Conservation (phyloP, 2,888 invertebrate species). For the Spicauda simplicius region DNA sequence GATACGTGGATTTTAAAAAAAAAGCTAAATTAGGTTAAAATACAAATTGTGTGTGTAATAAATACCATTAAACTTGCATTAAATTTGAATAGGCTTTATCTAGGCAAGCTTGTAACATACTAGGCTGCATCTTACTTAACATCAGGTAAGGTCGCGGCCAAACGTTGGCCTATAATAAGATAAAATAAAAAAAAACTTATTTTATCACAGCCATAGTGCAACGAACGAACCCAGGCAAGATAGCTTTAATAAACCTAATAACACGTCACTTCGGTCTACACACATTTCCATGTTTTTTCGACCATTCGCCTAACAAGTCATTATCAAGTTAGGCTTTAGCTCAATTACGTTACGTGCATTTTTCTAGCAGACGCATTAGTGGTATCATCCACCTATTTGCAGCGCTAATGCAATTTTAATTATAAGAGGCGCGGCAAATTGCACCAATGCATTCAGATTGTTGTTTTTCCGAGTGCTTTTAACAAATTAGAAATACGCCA, state of each 20-base stretch:
- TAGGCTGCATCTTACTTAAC: too few relatives aligned
- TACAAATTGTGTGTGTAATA: too few relatives aligned
- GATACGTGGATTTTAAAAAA: too few relatives aligned
- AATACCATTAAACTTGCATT: too few relatives aligned
- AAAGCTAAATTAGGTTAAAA: too few relatives aligned
- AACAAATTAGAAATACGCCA: conserved; percentile 75
- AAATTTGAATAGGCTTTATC: too few relatives aligned
- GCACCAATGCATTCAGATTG: conserved; percentile 76
- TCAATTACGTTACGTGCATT: conserved; percentile 50
- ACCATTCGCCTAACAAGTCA: conserved; percentile 25
- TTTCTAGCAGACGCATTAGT: conserved; percentile 75
- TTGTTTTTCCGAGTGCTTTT: conserved; percentile 79
- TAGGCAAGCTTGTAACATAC: too few relatives aligned
- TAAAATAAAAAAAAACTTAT: too few relatives aligned
- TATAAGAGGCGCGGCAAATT: conserved; percentile 80
- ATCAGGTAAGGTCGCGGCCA: too few relatives aligned
- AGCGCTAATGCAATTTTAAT: conserved; percentile 83
- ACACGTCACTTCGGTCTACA: neutral
- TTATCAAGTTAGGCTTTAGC: conserved; percentile 34
- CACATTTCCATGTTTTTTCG: conserved; percentile 3
- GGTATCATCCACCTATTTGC: conserved; percentile 70
- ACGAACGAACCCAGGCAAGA: too few relatives aligned
- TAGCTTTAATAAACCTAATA: neutral
- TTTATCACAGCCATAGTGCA: too few relatives aligned
- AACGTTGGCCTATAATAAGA: too few relatives aligned